Evolutionary conservation across 2,888 invertebrate genomes (phyloP), one percentile per base, ranked within the genome.

Genomic region (Spialia ferax): DNA sequence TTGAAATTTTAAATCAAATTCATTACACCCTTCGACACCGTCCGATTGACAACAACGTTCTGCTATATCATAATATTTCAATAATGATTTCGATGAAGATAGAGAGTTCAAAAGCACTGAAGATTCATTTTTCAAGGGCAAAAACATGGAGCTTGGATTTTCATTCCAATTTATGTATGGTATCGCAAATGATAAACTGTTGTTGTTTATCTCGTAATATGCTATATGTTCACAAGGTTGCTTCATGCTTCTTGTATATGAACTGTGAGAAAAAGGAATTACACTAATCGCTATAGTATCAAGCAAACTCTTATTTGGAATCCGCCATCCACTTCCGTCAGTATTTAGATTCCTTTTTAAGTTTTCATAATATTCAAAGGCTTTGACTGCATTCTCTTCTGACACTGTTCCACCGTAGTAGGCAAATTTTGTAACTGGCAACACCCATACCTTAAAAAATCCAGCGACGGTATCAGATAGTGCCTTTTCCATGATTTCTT

Each of bases 371-470:
- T 95, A 88, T 52, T 94, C 85, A 70, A 93, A 93, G 0, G 96
- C 78, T 75, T 93, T 94, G n/a, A 91, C 77, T 22, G 95, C 94
- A 56, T 94, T 94, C 0, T 88, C 81, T 77, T 94, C 94, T 48
- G 94, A 89, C 0, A 96, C 85, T 11, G 92, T 90, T 0, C 96
- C 96, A 5, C 95, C 94, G 73, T 96, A 96, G 82, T 93, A 96
- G 0, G 95, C 93, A 56, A 94, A 89, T 75, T 95, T 95, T 0
- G 95, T 94, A 0, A 95, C 81, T 0, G 96, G 96, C 11, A 96
- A 77, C 10, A 95, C 88, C 80, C 94, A 94, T 55, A 92, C 87
- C 75, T 95, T 94, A 23, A 96, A 82, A 76, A 95, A 96, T 13
- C 96, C 96, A 45, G 96, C 96, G 74, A 94, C 74, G 52, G 85